Evolutionary conservation across 1,140 invertebrate species (phyloP), one percentile per base, ranked within the genome.

Genomic region (Agrilus planipennis): DNA sequence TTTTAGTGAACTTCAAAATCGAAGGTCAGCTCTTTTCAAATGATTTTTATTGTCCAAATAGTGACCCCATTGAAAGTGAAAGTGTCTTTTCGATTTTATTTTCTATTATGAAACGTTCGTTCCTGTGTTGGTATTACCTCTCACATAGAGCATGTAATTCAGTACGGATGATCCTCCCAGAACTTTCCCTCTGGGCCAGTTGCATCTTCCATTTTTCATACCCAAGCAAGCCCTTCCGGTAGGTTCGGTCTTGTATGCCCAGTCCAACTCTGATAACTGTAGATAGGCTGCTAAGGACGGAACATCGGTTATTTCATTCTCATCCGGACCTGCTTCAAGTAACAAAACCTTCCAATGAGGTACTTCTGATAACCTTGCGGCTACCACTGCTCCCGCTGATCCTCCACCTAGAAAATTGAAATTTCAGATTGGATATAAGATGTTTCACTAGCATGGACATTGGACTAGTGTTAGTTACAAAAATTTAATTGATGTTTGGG

Each of bases 111-210:
- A n/a, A n/a, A n/a, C 4, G n/a, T n/a, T n/a, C n/a, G n/a, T 15
- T 74, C n/a, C n/a, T n/a, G n/a, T n/a, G n/a, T n/a, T n/a, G n/a
- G n/a, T n/a, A n/a, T n/a, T n/a, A 31, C 83, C 92, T 45, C 91
- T 66, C 0, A 92, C 87, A 59, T 96, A 96, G 0, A 94, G 73
- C 92, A 97, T 94, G 51, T 93, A 94, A 58, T 97, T 96, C 0
- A 96, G 67, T 0, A 89, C 86, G 30, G 83, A 87, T 1, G 85
- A 89, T 1, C 92, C 92, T 2, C 91, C 92, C 0, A 90, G 63
- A 0, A 88, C 82, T 55, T 86, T 89, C 9, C 84, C 85, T 25
- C 84, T 61, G 0, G 86, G 83, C 84, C 84, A 89, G 52, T 84
- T 87, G 59, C 84, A 89, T 22, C 80, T 69, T 29, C 76, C 75